Conservation (phyloP, 2,888 invertebrate genomes). For the Tetheella fluctuosa region DNA sequence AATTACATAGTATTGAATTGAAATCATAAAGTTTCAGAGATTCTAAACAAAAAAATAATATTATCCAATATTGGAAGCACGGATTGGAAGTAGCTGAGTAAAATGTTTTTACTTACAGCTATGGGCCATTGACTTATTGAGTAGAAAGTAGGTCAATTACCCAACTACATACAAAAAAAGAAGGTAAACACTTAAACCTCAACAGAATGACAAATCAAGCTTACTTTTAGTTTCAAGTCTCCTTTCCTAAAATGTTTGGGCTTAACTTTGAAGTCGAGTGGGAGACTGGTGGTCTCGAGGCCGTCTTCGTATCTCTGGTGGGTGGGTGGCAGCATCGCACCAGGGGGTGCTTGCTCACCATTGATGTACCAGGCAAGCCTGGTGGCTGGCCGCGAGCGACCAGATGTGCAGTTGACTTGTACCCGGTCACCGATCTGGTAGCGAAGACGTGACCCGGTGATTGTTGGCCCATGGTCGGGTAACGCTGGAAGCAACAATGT, state of each 20-base stretch:
- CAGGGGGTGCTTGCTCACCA: slow-evolving; percentile 88
- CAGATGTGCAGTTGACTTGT: slow-evolving; percentile 93
- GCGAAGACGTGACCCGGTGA: slow-evolving; percentile 90
- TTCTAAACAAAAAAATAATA: too few species aligned
- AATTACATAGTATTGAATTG: neutral
- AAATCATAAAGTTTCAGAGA: neutral
- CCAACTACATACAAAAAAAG: neutral
- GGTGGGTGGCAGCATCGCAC: slow-evolving; percentile 77
- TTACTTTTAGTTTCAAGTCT: slow-evolving; percentile 92
- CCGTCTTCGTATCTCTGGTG: slow-evolving; percentile 82
- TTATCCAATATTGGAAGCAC: too few species aligned
- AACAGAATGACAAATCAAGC: slow-evolving; percentile 26
- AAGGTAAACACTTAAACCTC: neutral
- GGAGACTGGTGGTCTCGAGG: slow-evolving; percentile 90
- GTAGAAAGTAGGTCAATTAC: neutral
- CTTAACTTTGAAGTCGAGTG: slow-evolving; percentile 91
- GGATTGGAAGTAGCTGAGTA: too few species aligned
- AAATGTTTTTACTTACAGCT: too few species aligned
- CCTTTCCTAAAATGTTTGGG: slow-evolving; percentile 92
- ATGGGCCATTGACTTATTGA: neutral
- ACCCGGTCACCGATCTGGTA: slow-evolving; percentile 93
- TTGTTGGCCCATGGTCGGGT: slow-evolving; percentile 92
- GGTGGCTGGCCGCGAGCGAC: slow-evolving; percentile 92
- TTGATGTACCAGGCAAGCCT: slow-evolving; percentile 94
- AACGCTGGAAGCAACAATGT: slow-evolving; percentile 84